phyloP scores from a whole-genome alignment of 2,888 invertebrate genomes.

The Drosophila mimetica region DNA sequence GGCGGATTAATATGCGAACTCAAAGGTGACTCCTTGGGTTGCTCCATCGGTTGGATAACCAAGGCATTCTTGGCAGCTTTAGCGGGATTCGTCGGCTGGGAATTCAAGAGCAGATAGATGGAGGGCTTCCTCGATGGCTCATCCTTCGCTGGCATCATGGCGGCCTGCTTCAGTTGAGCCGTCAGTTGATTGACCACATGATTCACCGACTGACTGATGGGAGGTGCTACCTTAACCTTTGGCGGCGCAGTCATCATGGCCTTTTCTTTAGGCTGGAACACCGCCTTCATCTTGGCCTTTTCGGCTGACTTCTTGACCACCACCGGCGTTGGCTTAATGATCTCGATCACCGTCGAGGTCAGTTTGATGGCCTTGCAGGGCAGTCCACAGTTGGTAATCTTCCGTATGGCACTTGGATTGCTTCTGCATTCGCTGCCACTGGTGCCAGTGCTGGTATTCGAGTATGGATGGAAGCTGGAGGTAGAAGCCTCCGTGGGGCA shows the following conservation, averaged over 20 bases:
- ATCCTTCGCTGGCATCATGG: neutral
- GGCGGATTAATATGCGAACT: neutral
- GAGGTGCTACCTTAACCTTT: neutral
- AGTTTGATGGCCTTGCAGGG: slow-evolving; percentile 52
- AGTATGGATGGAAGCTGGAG: neutral
- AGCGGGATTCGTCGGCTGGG: neutral
- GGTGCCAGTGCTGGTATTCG: neutral
- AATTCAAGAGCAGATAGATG: slow-evolving; percentile 10
- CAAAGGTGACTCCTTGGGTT: neutral
- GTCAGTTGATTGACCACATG: slow-evolving; percentile 14
- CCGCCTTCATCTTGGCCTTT: too few species aligned
- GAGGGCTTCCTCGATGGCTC: neutral
- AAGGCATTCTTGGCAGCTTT: neutral
- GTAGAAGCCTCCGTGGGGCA: neutral
- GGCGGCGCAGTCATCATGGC: too few species aligned
- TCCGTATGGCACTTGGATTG: too few species aligned
- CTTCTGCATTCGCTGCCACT: neutral
- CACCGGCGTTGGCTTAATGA: slow-evolving; percentile 20
- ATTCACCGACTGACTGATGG: slow-evolving; percentile 6
- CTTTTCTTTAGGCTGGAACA: too few species aligned
- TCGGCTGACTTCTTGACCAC: too few species aligned
- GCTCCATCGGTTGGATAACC: slow-evolving; percentile 10
- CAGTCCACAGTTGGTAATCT: neutral
- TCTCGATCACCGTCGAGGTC: slow-evolving; percentile 61
- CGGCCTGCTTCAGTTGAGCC: slow-evolving; percentile 1